Evolutionary conservation across 2,113 vertebrate genomes (phyloP).

Genomic region (Crotalus horridus): DNA sequence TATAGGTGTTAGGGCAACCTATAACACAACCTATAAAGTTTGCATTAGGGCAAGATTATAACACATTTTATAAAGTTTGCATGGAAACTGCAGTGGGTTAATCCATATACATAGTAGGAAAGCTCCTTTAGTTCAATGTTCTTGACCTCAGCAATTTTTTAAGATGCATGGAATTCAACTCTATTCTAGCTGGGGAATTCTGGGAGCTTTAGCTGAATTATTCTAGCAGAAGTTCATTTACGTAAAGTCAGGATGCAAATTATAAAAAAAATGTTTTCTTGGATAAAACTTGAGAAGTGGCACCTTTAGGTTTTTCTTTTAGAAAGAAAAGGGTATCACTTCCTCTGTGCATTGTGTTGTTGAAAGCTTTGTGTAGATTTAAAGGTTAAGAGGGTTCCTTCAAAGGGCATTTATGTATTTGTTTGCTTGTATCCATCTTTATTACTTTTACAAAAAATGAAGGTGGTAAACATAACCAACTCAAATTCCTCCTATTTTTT

Average conservation of each 20-base stretch:
- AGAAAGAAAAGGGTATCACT: neutral
- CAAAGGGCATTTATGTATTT: neutral
- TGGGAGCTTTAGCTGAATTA: neutral
- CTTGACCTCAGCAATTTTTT: no score
- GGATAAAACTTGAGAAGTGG: neutral
- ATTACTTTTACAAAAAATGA: no score
- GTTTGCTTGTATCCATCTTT: no score
- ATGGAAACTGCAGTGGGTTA: neutral
- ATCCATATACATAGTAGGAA: neutral
- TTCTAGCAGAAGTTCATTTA: neutral
- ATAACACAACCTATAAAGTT: neutral
- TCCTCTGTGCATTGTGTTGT: neutral
- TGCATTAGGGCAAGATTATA: neutral
- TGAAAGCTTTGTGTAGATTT: neutral
- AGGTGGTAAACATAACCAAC: no score
- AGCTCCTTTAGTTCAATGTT: neutral
- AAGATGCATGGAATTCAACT: no score
- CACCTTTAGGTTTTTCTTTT: neutral
- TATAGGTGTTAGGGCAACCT: neutral
- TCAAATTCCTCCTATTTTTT: no score
- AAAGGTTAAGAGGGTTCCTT: neutral
- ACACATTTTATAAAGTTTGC: neutral
- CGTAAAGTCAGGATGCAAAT: neutral
- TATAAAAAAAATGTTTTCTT: neutral
- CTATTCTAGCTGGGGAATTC: no score